Conservation (phyloP, 2,888 invertebrate species). For the Tribolium freemani region DNA sequence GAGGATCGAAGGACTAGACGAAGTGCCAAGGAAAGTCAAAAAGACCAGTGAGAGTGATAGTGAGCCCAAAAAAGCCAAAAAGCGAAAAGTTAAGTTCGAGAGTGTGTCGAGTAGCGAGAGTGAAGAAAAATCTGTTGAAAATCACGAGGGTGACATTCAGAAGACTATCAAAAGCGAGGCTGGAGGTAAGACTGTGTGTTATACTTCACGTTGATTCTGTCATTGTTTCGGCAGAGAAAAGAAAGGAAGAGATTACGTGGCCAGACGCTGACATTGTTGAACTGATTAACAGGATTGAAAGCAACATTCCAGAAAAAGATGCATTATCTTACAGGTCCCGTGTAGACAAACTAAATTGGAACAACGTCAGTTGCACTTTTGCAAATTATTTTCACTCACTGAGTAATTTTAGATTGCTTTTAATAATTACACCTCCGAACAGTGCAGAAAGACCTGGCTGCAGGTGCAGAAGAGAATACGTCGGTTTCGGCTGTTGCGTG, state of each 20-base stretch:
- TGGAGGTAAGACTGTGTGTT: not conserved
- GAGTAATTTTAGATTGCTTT: conserved; percentile 65
- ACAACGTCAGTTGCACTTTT: conserved; percentile 59
- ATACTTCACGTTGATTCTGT: not conserved
- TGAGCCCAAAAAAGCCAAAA: not conserved
- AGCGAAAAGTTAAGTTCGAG: not conserved
- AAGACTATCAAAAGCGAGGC: conserved; percentile 3
- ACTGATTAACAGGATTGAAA: conserved; percentile 66
- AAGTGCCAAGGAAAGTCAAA: conserved; percentile 19
- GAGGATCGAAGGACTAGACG: conserved; percentile 16
- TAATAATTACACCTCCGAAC: conserved; percentile 66
- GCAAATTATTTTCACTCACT: not conserved
- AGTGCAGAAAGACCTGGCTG: conserved; percentile 70
- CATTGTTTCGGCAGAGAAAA: conserved; percentile 8
- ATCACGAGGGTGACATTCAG: not conserved
- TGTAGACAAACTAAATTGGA: conserved; percentile 69
- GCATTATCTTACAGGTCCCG: conserved; percentile 65
- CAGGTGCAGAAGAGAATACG: conserved; percentile 67
- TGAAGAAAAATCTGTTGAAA: conserved; percentile 2
- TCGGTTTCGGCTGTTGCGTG: conserved; percentile 68
- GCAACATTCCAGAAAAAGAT: conserved; percentile 67
- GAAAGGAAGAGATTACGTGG: conserved; percentile 52
- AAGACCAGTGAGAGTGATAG: conserved; percentile 2
- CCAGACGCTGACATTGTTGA: conserved; percentile 66
- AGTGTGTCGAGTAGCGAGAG: not conserved